Evolutionary conservation across 2,888 invertebrate species (phyloP).

Genomic region (Acanthosoma haemorrhoidale): DNA sequence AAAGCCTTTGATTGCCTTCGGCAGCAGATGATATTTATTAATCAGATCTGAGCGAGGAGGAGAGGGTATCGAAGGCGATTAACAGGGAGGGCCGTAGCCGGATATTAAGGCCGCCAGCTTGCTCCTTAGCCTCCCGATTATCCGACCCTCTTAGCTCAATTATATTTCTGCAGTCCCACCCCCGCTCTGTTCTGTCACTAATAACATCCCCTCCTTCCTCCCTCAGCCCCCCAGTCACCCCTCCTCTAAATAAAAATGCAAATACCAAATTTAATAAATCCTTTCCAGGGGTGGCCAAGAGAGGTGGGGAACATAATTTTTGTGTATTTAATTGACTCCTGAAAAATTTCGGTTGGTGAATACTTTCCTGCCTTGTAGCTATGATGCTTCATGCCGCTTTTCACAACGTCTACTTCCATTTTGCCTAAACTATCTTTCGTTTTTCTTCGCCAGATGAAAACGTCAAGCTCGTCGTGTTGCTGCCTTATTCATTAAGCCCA

Average conservation of each 20-base stretch:
- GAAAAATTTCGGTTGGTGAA: no score
- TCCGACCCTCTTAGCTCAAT: neutral
- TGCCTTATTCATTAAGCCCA: no score
- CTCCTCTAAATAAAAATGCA: slow-evolving; percentile 18
- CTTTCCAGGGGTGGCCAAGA: no score
- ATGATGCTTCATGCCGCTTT: no score
- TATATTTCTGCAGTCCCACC: slow-evolving; percentile 15
- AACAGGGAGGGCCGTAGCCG: neutral
- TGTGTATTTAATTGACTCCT: neutral
- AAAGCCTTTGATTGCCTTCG: neutral
- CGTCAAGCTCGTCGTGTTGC: no score
- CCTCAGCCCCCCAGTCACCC: neutral
- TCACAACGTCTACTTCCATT: no score
- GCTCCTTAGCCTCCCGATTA: slow-evolving; percentile 12
- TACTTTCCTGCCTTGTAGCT: no score
- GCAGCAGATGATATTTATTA: neutral
- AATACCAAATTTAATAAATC: slow-evolving; percentile 21
- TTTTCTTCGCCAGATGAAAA: no score
- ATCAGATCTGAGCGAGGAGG: neutral
- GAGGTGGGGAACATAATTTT: neutral
- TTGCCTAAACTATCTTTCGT: no score
- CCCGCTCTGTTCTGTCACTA: neutral
- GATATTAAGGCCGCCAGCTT: slow-evolving; percentile 18
- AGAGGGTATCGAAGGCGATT: neutral
- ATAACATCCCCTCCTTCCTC: slow-evolving; percentile 10